Evolutionary conservation across 2,888 invertebrate species (phyloP).

Genomic region (Cylindroiulus punctatus): DNA sequence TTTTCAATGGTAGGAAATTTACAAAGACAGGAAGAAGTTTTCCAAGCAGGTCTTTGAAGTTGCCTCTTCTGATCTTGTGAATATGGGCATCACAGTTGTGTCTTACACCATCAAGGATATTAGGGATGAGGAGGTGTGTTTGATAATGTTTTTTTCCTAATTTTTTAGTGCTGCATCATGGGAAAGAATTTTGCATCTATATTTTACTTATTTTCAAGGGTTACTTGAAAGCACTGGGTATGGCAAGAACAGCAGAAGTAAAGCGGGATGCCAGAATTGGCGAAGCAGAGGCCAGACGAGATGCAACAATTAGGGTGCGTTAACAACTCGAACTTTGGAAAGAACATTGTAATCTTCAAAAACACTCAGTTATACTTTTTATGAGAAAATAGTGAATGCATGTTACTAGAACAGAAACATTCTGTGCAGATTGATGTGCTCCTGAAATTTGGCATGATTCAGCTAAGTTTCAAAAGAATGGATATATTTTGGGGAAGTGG

Average conservation of each 20-base stretch:
- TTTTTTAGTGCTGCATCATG: too few relatives aligned
- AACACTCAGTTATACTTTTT: too few relatives aligned
- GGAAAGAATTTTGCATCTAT: too few relatives aligned
- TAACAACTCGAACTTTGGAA: background rate
- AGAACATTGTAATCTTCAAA: too few relatives aligned
- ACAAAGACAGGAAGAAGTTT: conserved; percentile 94
- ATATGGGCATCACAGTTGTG: conserved; percentile 96
- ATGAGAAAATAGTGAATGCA: too few relatives aligned
- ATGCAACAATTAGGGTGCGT: conserved; percentile 82
- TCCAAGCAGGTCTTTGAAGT: conserved; percentile 92
- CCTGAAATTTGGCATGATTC: too few relatives aligned
- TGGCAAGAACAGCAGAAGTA: conserved; percentile 94
- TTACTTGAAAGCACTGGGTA: conserved; percentile 91
- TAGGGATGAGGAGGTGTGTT: conserved; percentile 89
- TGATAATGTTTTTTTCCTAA: conserved; percentile 9
- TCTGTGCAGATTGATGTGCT: too few relatives aligned
- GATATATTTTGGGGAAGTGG: too few relatives aligned
- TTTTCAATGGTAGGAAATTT: conserved; percentile 76
- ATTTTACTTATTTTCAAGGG: conserved; percentile 72
- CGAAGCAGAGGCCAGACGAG: conserved; percentile 93
- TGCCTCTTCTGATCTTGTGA: conserved; percentile 92
- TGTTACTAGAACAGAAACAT: too few relatives aligned
- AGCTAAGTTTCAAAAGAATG: too few relatives aligned
- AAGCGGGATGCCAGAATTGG: conserved; percentile 96
- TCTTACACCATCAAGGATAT: conserved; percentile 95